Percentiles rank a stretch among this genome's conserved stretches.
Evolutionary conservation across 2,113 vertebrate genomes (phyloP).

Genomic region (Aythya baeri): DNA sequence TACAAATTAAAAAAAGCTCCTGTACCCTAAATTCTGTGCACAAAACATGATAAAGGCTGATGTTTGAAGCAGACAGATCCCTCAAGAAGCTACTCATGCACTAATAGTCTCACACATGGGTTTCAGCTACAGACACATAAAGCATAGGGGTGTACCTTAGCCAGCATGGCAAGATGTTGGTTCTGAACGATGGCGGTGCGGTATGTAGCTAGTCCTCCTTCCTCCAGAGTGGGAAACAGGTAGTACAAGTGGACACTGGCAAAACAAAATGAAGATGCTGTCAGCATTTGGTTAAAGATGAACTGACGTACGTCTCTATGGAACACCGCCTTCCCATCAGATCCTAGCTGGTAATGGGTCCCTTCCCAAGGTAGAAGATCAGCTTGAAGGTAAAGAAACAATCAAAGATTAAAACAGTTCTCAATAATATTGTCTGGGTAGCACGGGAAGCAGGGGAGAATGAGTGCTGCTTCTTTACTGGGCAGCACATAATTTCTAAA

Average conservation of each 20-base stretch:
- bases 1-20: neutral
- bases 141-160: constrained; percentile 84
- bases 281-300: neutral
- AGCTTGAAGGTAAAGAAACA: neutral
- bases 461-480: neutral
- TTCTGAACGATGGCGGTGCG: constrained; percentile 98
- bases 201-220: constrained; percentile 96
- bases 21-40: neutral
- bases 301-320: accelerated
- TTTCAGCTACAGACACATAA: neutral
- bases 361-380: neutral
- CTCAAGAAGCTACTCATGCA: neutral
- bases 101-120: accelerated
- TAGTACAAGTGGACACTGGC: constrained; percentile 96
- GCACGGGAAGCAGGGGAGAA: neutral
- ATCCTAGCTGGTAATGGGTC: neutral
- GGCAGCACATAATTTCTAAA: neutral
- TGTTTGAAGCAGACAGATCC: neutral
- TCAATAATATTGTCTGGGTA: neutral
- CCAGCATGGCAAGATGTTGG: constrained; percentile 97
- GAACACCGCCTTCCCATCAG: neutral
- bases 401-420: neutral
- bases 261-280: neutral
- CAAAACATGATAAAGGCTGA: neutral
- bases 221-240: constrained; percentile 94